Evolutionary conservation across 2,113 vertebrate species (phyloP).

Genomic region (Rhodinocichla rosea): DNA sequence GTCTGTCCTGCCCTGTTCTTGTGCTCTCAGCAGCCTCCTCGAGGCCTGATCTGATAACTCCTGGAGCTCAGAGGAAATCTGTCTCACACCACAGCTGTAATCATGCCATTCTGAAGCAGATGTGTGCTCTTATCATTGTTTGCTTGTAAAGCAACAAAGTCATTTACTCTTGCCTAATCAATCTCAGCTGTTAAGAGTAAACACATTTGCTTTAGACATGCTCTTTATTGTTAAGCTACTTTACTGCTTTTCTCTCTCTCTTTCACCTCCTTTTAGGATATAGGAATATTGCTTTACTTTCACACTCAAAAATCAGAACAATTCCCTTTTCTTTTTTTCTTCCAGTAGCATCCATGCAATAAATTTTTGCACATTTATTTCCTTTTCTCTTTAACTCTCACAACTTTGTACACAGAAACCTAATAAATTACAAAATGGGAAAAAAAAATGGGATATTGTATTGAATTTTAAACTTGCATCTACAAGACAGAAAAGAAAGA

Average conservation of each 20-base stretch:
- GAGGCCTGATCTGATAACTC: not conserved
- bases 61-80: not conserved
- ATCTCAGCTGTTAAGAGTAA: conserved; percentile 13
- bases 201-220: conserved; percentile 8
- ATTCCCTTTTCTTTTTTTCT: not conserved
- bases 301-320: not conserved
- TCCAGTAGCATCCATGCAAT: not conserved
- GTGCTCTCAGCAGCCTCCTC: not conserved
- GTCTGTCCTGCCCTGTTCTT: not conserved
- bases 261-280: not conserved
- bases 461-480: not conserved
- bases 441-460: not conserved
- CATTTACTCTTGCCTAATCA: not conserved
- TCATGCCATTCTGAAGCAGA: conserved; percentile 7
- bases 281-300: not conserved
- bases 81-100: not conserved
- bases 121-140: conserved; percentile 7
- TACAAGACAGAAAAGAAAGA: not conserved
- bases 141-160: conserved; percentile 40
- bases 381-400: not conserved
- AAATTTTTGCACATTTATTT: not conserved
- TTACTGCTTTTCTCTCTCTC: not conserved
- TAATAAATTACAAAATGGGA: not conserved
- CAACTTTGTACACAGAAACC: not conserved
- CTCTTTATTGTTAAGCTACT: not conserved